Conservation (phyloP, 2,797 vertebrate species). For the Dryobates pubescens region DNA sequence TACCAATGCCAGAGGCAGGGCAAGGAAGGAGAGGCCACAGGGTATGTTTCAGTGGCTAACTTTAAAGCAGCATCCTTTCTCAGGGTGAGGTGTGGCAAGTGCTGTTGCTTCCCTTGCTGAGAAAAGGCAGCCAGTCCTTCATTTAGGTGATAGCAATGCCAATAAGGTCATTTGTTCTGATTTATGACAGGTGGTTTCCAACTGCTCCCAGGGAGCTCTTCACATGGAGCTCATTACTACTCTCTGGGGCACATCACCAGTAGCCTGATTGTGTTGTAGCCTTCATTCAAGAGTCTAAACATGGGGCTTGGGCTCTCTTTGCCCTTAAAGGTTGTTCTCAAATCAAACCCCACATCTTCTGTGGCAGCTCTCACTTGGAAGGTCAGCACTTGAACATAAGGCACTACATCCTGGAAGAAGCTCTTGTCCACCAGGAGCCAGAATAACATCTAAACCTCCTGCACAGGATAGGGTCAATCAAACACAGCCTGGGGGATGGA, state of each 20-base stretch:
- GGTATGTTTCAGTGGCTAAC: not conserved
- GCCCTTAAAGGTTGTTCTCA: not conserved
- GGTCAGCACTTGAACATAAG: not conserved
- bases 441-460: not conserved
- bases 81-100: not conserved
- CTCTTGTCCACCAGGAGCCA: not conserved
- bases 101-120: not conserved
- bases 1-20: not conserved
- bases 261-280: not conserved
- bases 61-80: not conserved
- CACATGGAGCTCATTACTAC: not conserved
- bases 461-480: fast-evolving
- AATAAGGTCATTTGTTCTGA: not conserved
- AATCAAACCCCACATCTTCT: not conserved
- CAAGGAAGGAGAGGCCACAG: not conserved
- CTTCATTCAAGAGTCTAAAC: not conserved
- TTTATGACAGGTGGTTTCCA: fast-evolving
- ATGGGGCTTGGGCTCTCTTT: not conserved
- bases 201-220: not conserved
- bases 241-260: not conserved
- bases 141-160: not conserved
- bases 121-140: not conserved
- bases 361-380: not conserved
- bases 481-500: not conserved
- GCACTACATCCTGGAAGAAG: not conserved